Conservation (phyloP, 2,113 vertebrate genomes). For the Ammospiza nelsoni region DNA sequence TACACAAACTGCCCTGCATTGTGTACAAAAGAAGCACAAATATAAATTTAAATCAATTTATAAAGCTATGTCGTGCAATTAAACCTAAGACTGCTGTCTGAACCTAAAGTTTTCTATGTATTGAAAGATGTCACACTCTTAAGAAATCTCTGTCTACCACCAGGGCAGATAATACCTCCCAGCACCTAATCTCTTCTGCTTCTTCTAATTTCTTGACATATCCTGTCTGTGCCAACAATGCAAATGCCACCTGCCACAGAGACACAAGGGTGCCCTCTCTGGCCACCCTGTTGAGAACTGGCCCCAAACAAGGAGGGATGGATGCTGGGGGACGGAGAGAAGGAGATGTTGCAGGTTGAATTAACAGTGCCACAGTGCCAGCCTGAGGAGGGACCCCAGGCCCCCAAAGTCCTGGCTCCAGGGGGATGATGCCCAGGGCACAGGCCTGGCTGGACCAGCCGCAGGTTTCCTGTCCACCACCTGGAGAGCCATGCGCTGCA, state of each 20-base stretch:
- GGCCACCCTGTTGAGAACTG: background rate
- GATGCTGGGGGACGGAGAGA: fast-evolving
- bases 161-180: background rate
- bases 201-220: background rate
- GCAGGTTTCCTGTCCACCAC: background rate
- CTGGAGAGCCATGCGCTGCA: fast-evolving
- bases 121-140: background rate
- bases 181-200: background rate
- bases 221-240: background rate
- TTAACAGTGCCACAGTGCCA: fast-evolving
- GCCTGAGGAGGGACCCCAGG: background rate
- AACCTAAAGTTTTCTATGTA: background rate
- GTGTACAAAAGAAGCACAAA: background rate
- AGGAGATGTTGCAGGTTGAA: background rate
- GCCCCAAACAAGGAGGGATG: background rate
- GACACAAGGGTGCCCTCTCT: background rate
- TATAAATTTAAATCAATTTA: background rate
- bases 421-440: fast-evolving
- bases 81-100: background rate
- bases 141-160: background rate
- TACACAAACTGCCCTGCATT: background rate
- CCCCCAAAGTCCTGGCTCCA: fast-evolving
- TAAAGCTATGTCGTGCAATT: background rate
- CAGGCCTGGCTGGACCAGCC: background rate
- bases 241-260: background rate